These are phyloP conservation scores for Eutrigla gurnardus DNA, from an alignment of 2,797 vertebrate species.

Conservation along the genomic window DNA sequence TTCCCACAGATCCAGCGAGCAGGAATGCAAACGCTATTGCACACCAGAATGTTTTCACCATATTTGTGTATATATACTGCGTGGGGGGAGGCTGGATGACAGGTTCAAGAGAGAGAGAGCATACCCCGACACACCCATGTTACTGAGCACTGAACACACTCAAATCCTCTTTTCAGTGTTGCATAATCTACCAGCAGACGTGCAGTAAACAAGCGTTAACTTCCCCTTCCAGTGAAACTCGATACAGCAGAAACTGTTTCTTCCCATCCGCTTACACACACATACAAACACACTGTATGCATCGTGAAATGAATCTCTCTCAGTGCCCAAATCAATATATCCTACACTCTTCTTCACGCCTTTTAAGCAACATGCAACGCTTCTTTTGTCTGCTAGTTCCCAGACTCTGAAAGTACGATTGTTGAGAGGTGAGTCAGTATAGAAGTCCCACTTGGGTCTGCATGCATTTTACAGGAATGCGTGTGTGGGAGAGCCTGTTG, in stretches of 20 bases:
- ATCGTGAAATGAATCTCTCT: not conserved
- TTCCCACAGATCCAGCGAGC: conserved; percentile 43
- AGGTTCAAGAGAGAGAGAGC: conserved; percentile 12
- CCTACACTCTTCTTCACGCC: not conserved
- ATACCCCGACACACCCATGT: conserved; percentile 9
- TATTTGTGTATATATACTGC: conserved; percentile 57
- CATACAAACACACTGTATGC: not conserved
- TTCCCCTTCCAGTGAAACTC: conserved; percentile 59
- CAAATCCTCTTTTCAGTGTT: conserved; percentile 53
- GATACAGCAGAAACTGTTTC: conserved; percentile 30
- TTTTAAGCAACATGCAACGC: conserved; percentile 21
- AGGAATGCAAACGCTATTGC: conserved; percentile 50
- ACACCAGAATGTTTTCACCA: conserved; percentile 47
- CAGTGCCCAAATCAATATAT: not conserved
- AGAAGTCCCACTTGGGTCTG: conserved; percentile 43
- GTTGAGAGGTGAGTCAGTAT: conserved; percentile 53
- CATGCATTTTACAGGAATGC: conserved; percentile 56
- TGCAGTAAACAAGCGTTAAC: conserved; percentile 70
- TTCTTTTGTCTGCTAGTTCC: conserved; percentile 25
- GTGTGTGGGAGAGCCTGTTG: conserved; percentile 34
- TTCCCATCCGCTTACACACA: conserved; percentile 25
- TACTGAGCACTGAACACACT: conserved; percentile 18
- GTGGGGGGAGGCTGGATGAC: conserved; percentile 30
- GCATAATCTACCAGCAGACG: conserved; percentile 59
- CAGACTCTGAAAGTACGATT: conserved; percentile 36